phyloP scores from a whole-genome alignment of 2,113 vertebrate species.

The Coregonus clupeaformis region DNA sequence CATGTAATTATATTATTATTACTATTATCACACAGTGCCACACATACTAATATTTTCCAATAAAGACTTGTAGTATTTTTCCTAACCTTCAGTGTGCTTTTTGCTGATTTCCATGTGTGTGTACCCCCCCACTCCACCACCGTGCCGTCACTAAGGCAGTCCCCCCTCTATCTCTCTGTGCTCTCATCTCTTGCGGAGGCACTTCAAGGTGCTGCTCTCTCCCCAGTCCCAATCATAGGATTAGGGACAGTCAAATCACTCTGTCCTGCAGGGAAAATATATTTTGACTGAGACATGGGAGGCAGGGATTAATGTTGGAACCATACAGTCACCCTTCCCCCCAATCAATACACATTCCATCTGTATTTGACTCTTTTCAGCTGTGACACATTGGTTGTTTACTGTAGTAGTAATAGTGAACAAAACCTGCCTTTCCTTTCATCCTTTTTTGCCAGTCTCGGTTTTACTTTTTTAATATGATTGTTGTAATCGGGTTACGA shows the following conservation, averaged over 20 bases:
- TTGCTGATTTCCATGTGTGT: slow-evolving; percentile 81
- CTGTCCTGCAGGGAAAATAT: slow-evolving; percentile 3
- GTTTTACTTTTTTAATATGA: too few species aligned
- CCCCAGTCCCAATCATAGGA: slow-evolving; percentile 35
- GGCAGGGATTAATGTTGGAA: slow-evolving; percentile 28
- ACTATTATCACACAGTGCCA: slow-evolving; percentile 90
- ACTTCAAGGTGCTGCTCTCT: slow-evolving; percentile 51
- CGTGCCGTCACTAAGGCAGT: slow-evolving; percentile 68
- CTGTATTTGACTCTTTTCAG: slow-evolving; percentile 11
- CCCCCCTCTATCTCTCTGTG: slow-evolving; percentile 63
- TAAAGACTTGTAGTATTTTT: slow-evolving; percentile 96
- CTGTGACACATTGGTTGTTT: slow-evolving; percentile 3
- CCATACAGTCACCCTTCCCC: not conserved
- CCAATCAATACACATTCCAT: slow-evolving; percentile 28
- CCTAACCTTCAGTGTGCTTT: slow-evolving; percentile 84
- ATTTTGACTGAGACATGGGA: slow-evolving; percentile 8
- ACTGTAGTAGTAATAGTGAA: not conserved
- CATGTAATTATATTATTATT: slow-evolving; percentile 85
- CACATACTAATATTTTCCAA: slow-evolving; percentile 99
- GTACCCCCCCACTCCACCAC: slow-evolving; percentile 33
- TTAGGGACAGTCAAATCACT: slow-evolving; percentile 19
- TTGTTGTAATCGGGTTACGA: not conserved
- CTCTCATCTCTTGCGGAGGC: slow-evolving; percentile 71
- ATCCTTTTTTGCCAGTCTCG: slow-evolving; percentile 5
- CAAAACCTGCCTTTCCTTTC: not conserved